Percentiles rank a stretch among this genome's conserved stretches.
phyloP scores from a whole-genome alignment of 2,797 vertebrate species.

The Fistularia tabacaria region DNA sequence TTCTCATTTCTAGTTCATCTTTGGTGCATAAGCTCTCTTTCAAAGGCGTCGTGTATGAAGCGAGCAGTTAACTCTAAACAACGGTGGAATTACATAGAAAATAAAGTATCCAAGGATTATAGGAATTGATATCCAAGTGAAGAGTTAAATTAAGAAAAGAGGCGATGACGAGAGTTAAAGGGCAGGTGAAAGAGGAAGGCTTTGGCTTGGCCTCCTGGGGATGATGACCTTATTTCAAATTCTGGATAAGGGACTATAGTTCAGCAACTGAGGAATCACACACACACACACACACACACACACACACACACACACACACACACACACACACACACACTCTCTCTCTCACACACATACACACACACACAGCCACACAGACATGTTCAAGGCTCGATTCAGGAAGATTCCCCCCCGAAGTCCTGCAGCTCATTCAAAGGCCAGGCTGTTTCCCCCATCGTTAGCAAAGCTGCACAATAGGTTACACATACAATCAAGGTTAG shows the following conservation, averaged over 20 bases:
- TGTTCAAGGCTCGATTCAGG: slow-evolving; percentile 58
- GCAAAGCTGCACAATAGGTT: slow-evolving; percentile 46
- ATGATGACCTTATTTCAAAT: slow-evolving; percentile 85
- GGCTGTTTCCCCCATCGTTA: slow-evolving; percentile 37
- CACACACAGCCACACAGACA: slow-evolving; percentile 28
- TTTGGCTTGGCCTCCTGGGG: slow-evolving; percentile 82
- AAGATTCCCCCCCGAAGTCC: slow-evolving; percentile 68
- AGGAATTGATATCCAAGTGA: slow-evolving; percentile 39
- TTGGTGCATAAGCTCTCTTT: background rate
- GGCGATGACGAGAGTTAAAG: slow-evolving; percentile 71
- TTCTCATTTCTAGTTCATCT: slow-evolving; percentile 13
- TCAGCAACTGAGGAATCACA: slow-evolving; percentile 51
- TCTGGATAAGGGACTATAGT: slow-evolving; percentile 72
- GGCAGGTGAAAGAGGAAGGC: slow-evolving; percentile 72
- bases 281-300: slow-evolving; percentile 20
- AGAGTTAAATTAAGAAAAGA: slow-evolving; percentile 61
- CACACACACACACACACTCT: slow-evolving; percentile 38
- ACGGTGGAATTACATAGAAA: slow-evolving; percentile 18
- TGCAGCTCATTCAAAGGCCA: slow-evolving; percentile 70
- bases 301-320: slow-evolving; percentile 39
- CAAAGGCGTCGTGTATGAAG: too few species aligned
- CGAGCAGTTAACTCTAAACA: too few species aligned
- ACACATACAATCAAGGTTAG: slow-evolving; percentile 28
- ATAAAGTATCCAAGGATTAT: slow-evolving; percentile 19
- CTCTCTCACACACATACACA: slow-evolving; percentile 19